Evolutionary conservation across 2,113 vertebrate species (phyloP).

Genomic region (Onychostoma macrolepis): DNA sequence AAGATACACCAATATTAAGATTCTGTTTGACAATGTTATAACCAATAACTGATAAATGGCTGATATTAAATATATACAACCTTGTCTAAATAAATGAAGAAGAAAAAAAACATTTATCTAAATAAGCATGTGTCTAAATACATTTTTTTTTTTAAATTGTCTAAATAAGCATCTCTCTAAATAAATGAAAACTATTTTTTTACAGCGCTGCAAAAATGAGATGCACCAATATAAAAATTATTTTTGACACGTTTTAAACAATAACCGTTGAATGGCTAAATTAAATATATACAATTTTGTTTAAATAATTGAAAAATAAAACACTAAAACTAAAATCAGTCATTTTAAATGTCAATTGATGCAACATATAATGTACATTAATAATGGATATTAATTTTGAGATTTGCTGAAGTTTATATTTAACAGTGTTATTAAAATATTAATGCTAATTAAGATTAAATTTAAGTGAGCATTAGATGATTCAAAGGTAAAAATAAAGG

Average conservation of each 20-base stretch:
- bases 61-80: not conserved
- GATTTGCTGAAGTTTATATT: not conserved
- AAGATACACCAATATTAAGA: not conserved
- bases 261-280: not conserved
- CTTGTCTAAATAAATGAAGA: not conserved
- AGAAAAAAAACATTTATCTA: too few species aligned
- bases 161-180: too few species aligned
- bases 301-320: not conserved
- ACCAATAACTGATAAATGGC: not conserved
- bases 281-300: not conserved
- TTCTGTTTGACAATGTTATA: not conserved
- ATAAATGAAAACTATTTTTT: too few species aligned
- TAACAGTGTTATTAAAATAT: not conserved
- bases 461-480: not conserved
- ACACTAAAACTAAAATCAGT: not conserved
- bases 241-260: not conserved
- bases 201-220: too few species aligned
- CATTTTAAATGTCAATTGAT: not conserved
- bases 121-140: too few species aligned
- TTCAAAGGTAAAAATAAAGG: not conserved
- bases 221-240: too few species aligned
- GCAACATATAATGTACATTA: not conserved
- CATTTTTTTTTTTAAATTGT: too few species aligned
- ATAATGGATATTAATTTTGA: not conserved
- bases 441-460: not conserved